A percentile compares a stretch with the other conserved stretches of the same genome.
These are phyloP conservation scores for Drosophila neutralis DNA, from an alignment of 2,888 invertebrate genomes.

Conservation along the genomic window DNA sequence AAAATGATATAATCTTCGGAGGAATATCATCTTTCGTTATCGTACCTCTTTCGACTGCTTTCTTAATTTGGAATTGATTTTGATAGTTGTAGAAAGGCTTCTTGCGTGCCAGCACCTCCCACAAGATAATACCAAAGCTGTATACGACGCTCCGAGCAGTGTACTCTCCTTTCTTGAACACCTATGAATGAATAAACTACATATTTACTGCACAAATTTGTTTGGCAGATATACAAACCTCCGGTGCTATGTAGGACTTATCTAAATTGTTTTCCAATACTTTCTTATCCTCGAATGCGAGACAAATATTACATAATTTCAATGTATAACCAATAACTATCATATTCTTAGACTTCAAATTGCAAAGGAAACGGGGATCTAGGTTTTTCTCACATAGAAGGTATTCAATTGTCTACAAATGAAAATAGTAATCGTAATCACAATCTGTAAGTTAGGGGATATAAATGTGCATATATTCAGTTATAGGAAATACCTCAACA, in stretches of 20 bases:
- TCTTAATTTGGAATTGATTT: not conserved
- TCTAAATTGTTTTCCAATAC: not conserved
- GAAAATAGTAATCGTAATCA: too few species aligned
- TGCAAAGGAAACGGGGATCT: not conserved
- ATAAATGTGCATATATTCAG: not conserved
- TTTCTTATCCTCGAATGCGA: not conserved
- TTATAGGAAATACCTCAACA: not conserved
- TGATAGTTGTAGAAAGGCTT: conserved; percentile 2
- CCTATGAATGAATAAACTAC: not conserved
- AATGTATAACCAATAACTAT: fast-evolving
- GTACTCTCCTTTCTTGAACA: not conserved
- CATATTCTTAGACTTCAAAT: conserved; percentile 12
- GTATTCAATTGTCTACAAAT: not conserved
- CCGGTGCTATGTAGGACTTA: conserved; percentile 15
- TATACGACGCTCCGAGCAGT: conserved; percentile 1
- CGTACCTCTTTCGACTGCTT: not conserved
- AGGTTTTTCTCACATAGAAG: not conserved
- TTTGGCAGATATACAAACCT: conserved; percentile 8
- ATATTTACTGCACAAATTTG: not conserved
- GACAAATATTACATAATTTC: conserved; percentile 2
- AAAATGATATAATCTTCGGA: not conserved
- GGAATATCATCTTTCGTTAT: not conserved
- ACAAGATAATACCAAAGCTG: conserved; percentile 10
- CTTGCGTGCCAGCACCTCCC: conserved; percentile 16
- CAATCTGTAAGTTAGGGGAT: not conserved